Base-by-base conservation (phyloP, 2,113 vertebrate species). In the Alaudala cheleensis region DNA sequence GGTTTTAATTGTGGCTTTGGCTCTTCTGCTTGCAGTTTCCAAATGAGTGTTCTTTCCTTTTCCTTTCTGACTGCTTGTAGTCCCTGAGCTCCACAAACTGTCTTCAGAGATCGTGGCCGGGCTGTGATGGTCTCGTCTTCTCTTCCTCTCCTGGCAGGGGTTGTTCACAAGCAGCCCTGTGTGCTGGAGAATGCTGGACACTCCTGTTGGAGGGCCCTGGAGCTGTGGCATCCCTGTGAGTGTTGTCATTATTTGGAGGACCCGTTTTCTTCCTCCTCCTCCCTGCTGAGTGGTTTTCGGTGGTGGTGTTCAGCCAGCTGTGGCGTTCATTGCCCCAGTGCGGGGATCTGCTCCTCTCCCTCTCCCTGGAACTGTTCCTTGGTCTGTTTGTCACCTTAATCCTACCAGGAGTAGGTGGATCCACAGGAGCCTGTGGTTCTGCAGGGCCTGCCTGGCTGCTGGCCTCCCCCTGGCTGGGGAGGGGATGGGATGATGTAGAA, bases 81-180 rank as follows among this genome's bases (percentile, higher is more conserved):
- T 11, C 29, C n/a, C 40, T 54, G 70, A 24, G 33, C 13, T 31
- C 66, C n/a, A 3, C 9, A 11, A 31, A 8, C 8, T 2, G 6
- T 1, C n/a, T 40, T 70, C 11, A 14, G 70, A 74, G n/a, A 5
- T 8, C 2, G 0, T 2, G 12, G 40, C 54, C 12, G 29, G 12
- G 29, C n/a, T 3, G 17, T 1, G 49, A 22, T 25, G 29, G 0
- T 26, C 21, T 82, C 24, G 54, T 8, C 40, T 40, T n/a, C 70
- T 7, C 8, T 3, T 33, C 37, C 69, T 60, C 19, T 5, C 39
- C 24, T 14, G 39, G 19, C 69, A 17, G 18, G 26, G 23, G 10
- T 1, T 51, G 69, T 5, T 81, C 69, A 39, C 10, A 1, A 58
- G 51, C 4, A 66, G 4, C 9, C 33, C 69, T 25, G 28, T 16